Base-by-base conservation (phyloP, 2,888 invertebrate species). In the Allacma fusca region DNA sequence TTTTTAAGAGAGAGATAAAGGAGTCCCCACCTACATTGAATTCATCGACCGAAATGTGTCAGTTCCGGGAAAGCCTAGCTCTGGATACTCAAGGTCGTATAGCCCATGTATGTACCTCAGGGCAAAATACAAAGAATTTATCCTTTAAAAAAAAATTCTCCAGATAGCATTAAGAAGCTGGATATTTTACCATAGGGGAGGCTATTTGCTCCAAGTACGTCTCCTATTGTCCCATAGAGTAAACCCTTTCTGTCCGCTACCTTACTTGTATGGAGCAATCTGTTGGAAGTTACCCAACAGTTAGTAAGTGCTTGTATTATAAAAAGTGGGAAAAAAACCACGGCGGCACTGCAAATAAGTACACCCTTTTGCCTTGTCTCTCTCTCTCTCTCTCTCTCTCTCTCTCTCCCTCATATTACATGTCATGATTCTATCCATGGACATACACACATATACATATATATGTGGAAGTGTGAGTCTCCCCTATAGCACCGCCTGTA, bases 61-160 rank as follows among this genome's bases (percentile, higher is more conserved):
- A 72, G 62, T 72, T 72, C 72, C 72, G 72, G 72, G 59, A 62
- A 44, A 70, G 70, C 50, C 43, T 69, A 12, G 4, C 29, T 69
- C 50, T 50, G 50, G 28, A 70, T 34, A 12, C 26, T 72, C 72
- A 72, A 72, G 72, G 72, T 72, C 72, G 72, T 72, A n/a, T n/a
- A 29, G 28, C 50, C 50, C 16, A 28, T 40, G 40, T 67, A 28
- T 19, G 28, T 67, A 57, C 72, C 59, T 29, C 26, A 72, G 59
- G 62, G 71, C 57, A 28, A 57, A 71, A 26, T n/a, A 26, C 43
- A 71, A 62, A 72, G 72, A 72, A 72, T 72, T 59, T 34, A 57
- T 59, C 59, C 50, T 72, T 29, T 13, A n/a, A 21, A 67, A 67
- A 72, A 72, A 34, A 59, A 29, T 72, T 72, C 59, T 72, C 50